Base-by-base conservation (phyloP, 1,140 invertebrate genomes). In the Parasteatoda tepidariorum region DNA sequence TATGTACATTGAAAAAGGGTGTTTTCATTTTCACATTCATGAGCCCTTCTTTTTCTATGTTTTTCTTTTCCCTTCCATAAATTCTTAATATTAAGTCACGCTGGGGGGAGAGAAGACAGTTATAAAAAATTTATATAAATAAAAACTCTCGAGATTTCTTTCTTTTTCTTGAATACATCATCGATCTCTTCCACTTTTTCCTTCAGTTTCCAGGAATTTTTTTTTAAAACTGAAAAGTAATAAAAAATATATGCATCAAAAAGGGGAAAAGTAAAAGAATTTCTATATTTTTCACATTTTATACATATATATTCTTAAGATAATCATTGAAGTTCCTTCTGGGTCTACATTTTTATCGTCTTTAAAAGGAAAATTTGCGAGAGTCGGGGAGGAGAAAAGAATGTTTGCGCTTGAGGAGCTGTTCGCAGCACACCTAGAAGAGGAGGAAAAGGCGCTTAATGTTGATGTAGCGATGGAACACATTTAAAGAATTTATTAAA, bases 71-170 rank as follows among this genome's bases (percentile, higher is more conserved):
- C 34, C 48, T 9, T 70, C 15, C 54, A 55, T 59, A 41, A 26
- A 26, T 41, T 55, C 33, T 13, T n/a, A 57, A 54, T 73, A 73
- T 73, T 73, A 73, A 73, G 70, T 73, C 70, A 73, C 70, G 70
- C 70, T 31, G 54, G 30, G 33, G 30, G 18, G 59, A 22, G 54
- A 31, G 59, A 31, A 22, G 18, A 30, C 31, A 33, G 28, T 5
- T 59, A 73, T 73, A 59, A 73, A 73, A 73, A 73, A 73, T 57
- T 73, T 59, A 73, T 73, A 73, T 73, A 22, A 73, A 73, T 73
- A 73, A 73, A 70, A 73, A 57, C 54, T 41, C 66, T 38, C 5
- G 22, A 57, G 31, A 59, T 57, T 30, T 57, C 57, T 73, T 70
- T 70, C n/a, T n/a, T 54, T 13, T 2, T 22, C 57, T 30, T 30